Conservation (phyloP, 1,140 invertebrate species). For the Eupeodes corollae region DNA sequence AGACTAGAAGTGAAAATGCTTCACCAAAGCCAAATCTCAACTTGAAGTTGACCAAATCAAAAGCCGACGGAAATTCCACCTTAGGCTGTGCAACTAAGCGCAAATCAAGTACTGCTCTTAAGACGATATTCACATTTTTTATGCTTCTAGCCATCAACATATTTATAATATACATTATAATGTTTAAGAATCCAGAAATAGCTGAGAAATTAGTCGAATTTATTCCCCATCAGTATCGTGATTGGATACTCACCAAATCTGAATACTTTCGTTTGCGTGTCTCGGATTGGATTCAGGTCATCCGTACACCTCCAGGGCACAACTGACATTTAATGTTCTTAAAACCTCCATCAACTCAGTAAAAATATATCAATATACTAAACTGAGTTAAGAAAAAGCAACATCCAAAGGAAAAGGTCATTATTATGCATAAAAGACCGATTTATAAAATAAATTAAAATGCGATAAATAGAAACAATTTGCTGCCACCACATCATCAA, state of each 20-base stretch:
- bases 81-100: neutral
- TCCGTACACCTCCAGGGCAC: slow-evolving; percentile 31
- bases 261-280: slow-evolving; percentile 31
- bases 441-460: too few relatives aligned
- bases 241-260: slow-evolving; percentile 32
- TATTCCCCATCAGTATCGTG: slow-evolving; percentile 32
- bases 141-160: slow-evolving; percentile 25
- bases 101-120: slow-evolving; percentile 19
- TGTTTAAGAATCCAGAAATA: slow-evolving; percentile 34
- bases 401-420: too few relatives aligned
- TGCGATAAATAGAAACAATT: too few relatives aligned
- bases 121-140: slow-evolving; percentile 25
- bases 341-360: slow-evolving; percentile 18
- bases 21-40: slow-evolving; percentile 19
- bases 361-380: too few relatives aligned
- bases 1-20: neutral
- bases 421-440: too few relatives aligned
- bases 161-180: slow-evolving; percentile 29
- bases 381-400: too few relatives aligned
- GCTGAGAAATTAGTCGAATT: slow-evolving; percentile 29
- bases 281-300: slow-evolving; percentile 32
- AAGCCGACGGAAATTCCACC: slow-evolving; percentile 6
- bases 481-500: too few relatives aligned
- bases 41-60: slow-evolving; percentile 14
- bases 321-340: slow-evolving; percentile 37